Percentiles rank a stretch among this genome's conserved stretches.
Conservation (phyloP, 2,888 invertebrate species). For the Tinea trinotella region DNA sequence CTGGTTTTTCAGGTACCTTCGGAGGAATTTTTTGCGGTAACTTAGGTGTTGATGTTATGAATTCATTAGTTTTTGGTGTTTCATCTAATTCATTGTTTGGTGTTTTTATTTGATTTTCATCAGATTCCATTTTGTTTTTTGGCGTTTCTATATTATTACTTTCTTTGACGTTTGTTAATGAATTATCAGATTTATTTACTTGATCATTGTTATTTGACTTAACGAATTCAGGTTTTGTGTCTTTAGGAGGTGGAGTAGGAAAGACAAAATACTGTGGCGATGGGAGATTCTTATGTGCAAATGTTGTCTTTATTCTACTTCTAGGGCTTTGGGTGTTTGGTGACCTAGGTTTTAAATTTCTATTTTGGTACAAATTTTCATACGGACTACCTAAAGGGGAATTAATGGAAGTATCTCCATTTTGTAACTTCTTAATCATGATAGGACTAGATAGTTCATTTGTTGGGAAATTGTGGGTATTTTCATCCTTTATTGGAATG, state of each 20-base stretch:
- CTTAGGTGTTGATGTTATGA: background rate
- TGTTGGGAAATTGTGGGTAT: slow-evolving; percentile 28
- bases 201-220: too few species aligned
- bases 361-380: slow-evolving; percentile 71
- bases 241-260: slow-evolving; percentile 53
- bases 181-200: slow-evolving; percentile 35
- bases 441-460: slow-evolving; percentile 54
- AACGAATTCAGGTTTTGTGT: slow-evolving; percentile 26
- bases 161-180: background rate
- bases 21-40: background rate
- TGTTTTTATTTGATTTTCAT: slow-evolving; percentile 20
- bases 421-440: slow-evolving; percentile 50
- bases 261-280: slow-evolving; percentile 66
- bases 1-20: slow-evolving; percentile 14
- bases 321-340: slow-evolving; percentile 71
- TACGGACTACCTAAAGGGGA: slow-evolving; percentile 67
- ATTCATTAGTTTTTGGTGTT: too few species aligned
- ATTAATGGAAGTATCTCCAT: slow-evolving; percentile 26
- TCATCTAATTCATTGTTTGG: background rate
- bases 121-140: background rate
- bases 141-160: background rate
- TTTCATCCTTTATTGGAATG: slow-evolving; percentile 55
- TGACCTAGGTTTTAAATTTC: slow-evolving; percentile 51
- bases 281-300: slow-evolving; percentile 63
- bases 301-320: slow-evolving; percentile 74